phyloP scores from a whole-genome alignment of 2,113 vertebrate genomes.

The Pollachius pollachius region DNA sequence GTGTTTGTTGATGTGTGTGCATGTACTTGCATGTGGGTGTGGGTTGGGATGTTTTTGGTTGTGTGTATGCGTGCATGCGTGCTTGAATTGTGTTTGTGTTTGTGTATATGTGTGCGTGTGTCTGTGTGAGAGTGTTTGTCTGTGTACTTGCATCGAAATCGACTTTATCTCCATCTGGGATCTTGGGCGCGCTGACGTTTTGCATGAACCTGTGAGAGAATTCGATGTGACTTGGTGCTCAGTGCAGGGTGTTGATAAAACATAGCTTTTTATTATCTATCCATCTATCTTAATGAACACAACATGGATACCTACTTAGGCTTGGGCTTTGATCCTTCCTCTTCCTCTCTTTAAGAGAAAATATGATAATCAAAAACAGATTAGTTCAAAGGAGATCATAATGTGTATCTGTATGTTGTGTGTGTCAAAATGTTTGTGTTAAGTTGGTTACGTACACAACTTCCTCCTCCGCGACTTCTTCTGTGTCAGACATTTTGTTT shows the following conservation, averaged over 20 bases:
- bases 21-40: slow-evolving; percentile 6
- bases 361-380: slow-evolving; percentile 4
- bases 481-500: slow-evolving; percentile 71
- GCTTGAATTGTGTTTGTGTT: neutral
- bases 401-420: neutral
- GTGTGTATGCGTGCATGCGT: slow-evolving; percentile 12
- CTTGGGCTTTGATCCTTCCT: slow-evolving; percentile 72
- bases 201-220: slow-evolving; percentile 64
- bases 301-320: slow-evolving; percentile 67
- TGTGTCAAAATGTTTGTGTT: neutral
- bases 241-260: neutral
- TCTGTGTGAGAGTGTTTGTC: neutral
- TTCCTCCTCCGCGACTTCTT: slow-evolving; percentile 62
- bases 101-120: neutral
- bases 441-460: slow-evolving; percentile 59
- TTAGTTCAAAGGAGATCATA: slow-evolving; percentile 12
- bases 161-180: slow-evolving; percentile 79
- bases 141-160: slow-evolving; percentile 74
- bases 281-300: neutral
- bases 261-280: neutral
- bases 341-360: slow-evolving; percentile 54
- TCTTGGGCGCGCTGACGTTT: slow-evolving; percentile 73
- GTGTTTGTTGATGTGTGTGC: neutral
- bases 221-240: slow-evolving; percentile 1
- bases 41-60: neutral